These are phyloP conservation scores for Arctopsyche grandis DNA, from an alignment of 1,140 invertebrate genomes.

Conservation along the genomic window DNA sequence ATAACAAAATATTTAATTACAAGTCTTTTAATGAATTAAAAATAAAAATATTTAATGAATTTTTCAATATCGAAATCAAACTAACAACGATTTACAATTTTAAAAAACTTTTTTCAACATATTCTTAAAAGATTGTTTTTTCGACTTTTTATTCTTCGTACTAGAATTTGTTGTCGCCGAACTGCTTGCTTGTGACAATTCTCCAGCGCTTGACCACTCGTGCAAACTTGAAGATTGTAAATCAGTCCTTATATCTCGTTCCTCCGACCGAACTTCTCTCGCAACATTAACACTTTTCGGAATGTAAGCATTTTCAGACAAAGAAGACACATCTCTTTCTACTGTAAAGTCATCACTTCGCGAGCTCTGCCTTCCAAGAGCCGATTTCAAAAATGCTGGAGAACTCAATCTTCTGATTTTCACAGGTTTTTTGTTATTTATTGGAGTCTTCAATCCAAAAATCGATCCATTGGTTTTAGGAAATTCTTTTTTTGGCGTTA, in stretches of 20 bases:
- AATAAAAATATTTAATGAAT: background rate
- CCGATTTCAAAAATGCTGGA: slow-evolving; percentile 73
- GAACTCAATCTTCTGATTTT: slow-evolving; percentile 68
- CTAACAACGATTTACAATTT: background rate
- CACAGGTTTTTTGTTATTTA: slow-evolving; percentile 62
- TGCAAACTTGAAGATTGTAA: slow-evolving; percentile 63
- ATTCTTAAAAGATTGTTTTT: slow-evolving; percentile 65
- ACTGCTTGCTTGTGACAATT: slow-evolving; percentile 63
- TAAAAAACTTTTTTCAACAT: slow-evolving; percentile 75
- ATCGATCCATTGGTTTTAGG: slow-evolving; percentile 65
- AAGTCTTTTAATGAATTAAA: background rate
- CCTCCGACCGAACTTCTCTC: slow-evolving; percentile 60
- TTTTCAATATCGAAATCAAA: background rate
- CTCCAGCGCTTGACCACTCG: slow-evolving; percentile 66
- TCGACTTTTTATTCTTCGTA: slow-evolving; percentile 66
- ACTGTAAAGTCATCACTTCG: slow-evolving; percentile 56
- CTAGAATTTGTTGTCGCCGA: slow-evolving; percentile 58
- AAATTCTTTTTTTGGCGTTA: slow-evolving; percentile 58
- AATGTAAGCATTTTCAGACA: slow-evolving; percentile 23
- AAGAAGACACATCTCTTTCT: background rate
- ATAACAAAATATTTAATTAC: background rate
- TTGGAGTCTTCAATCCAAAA: slow-evolving; percentile 60
- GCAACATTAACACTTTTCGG: slow-evolving; percentile 49
- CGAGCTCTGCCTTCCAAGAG: slow-evolving; percentile 65
- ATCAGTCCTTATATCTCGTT: slow-evolving; percentile 59